phyloP scores from a whole-genome alignment of 2,888 invertebrate species.

The Lithophane semibrunnea region DNA sequence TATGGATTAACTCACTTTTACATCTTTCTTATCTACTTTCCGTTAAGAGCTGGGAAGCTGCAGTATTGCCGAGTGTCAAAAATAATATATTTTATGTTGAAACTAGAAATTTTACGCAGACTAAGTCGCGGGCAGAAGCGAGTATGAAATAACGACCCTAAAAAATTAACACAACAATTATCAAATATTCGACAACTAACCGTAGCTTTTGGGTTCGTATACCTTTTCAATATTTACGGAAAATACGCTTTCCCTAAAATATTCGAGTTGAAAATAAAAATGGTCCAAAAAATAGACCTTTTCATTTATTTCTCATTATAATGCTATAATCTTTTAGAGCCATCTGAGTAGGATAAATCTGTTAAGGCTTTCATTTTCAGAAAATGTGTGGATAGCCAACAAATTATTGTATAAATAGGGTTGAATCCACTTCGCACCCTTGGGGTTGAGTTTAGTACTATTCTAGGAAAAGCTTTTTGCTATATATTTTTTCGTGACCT shows the following conservation, averaged over 20 bases:
- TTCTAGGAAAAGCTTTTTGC: slow-evolving; percentile 34
- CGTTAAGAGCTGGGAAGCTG: neutral
- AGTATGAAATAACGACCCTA: slow-evolving; percentile 2
- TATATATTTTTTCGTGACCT: slow-evolving; percentile 18
- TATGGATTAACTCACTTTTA: neutral
- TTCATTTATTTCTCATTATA: slow-evolving; percentile 57
- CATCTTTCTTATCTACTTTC: neutral
- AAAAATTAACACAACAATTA: slow-evolving; percentile 14
- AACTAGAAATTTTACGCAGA: neutral
- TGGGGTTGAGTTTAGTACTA: slow-evolving; percentile 10
- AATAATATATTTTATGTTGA: neutral
- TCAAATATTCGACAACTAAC: slow-evolving; percentile 9
- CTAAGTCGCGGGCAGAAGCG: neutral
- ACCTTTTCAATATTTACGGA: slow-evolving; percentile 23
- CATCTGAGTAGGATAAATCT: slow-evolving; percentile 55
- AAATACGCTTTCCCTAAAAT: slow-evolving; percentile 28
- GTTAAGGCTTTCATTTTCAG: slow-evolving; percentile 44
- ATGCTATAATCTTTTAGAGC: slow-evolving; percentile 47
- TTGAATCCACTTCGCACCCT: slow-evolving; percentile 47
- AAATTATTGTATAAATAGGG: slow-evolving; percentile 56
- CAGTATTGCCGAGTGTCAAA: neutral
- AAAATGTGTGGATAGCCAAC: slow-evolving; percentile 55
- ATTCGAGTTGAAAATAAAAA: slow-evolving; percentile 40
- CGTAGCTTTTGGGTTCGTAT: slow-evolving; percentile 3
- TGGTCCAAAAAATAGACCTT: slow-evolving; percentile 18